Evolutionary conservation across 92 coral and sea anemone species (phyloP).

Genomic region (Plumapathes pennacea): DNA sequence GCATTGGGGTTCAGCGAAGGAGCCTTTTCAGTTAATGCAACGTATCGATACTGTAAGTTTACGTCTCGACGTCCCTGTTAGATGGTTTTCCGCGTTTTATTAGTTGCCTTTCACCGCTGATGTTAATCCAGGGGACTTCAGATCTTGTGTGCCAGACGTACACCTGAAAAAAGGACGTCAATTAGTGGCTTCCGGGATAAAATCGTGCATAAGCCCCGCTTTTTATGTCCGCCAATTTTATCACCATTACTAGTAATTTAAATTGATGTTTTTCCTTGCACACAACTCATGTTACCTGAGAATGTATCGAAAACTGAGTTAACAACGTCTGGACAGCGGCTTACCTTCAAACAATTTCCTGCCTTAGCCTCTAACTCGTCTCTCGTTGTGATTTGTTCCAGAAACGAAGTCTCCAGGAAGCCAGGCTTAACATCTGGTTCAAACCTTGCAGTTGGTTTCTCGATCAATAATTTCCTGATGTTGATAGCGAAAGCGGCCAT

Average conservation of each 20-base stretch:
- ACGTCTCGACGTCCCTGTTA: conserved; percentile 71
- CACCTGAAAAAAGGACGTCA: conserved; percentile 34
- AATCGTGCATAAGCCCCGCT: neutral
- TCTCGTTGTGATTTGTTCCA: conserved; percentile 62
- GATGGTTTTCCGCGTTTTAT: conserved; percentile 74
- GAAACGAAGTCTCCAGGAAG: conserved; percentile 68
- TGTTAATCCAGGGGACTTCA: conserved; percentile 71
- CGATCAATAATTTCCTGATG: conserved; percentile 43
- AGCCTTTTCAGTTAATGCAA: too few relatives aligned
- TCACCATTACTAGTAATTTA: neutral
- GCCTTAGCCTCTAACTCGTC: conserved; percentile 73
- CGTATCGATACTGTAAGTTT: too few relatives aligned
- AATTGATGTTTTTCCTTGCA: neutral
- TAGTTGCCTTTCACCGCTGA: conserved; percentile 85
- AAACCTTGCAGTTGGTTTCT: conserved; percentile 58
- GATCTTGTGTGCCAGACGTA: conserved; percentile 94
- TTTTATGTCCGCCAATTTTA: neutral
- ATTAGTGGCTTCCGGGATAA: too few relatives aligned
- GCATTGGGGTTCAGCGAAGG: too few relatives aligned
- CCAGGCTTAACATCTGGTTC: conserved; percentile 70
- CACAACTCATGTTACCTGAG: neutral
- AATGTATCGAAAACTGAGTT: too few relatives aligned
- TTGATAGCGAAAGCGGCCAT: conserved; percentile 94
- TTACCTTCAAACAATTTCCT: conserved; percentile 80
- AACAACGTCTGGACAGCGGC: too few relatives aligned